These are phyloP conservation scores for Catagonus wagneri DNA, from an alignment of 2,113 vertebrate species.

Conservation along the genomic window DNA sequence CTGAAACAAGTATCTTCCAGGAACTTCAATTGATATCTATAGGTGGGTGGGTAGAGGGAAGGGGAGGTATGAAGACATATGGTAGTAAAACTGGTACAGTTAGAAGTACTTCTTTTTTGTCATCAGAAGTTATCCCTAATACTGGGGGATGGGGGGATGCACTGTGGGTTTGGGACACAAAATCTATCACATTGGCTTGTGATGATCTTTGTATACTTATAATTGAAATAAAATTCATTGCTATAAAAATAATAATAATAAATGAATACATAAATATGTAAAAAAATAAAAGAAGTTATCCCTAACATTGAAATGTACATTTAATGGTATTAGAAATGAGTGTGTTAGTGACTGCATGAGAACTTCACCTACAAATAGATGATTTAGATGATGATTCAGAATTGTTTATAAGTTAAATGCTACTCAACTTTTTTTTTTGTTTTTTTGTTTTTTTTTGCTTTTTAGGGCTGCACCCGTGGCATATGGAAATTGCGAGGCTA, in stretches of 20 bases:
- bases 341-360: background rate
- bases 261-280: too few relatives aligned
- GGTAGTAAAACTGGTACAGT: background rate
- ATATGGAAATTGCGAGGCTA: too few relatives aligned
- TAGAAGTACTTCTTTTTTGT: background rate
- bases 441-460: too few relatives aligned
- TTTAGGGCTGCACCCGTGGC: too few relatives aligned
- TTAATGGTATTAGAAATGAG: conserved; percentile 17
- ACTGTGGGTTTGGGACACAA: too few relatives aligned
- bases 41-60: background rate
- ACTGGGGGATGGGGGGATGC: too few relatives aligned
- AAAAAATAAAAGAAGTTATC: background rate
- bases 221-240: too few relatives aligned
- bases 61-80: background rate
- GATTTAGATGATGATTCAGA: background rate
- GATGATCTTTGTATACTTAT: too few relatives aligned
- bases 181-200: too few relatives aligned
- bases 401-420: background rate
- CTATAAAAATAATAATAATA: too few relatives aligned
- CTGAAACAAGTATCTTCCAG: background rate
- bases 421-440: background rate
- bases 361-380: background rate
- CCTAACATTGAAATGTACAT: background rate
- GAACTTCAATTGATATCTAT: background rate
- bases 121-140: background rate